A percentile compares a stretch with the other conserved stretches of the same genome.
Evolutionary conservation across 2,797 vertebrate genomes (phyloP).

Genomic region (Cryptoblepharus egeriae): DNA sequence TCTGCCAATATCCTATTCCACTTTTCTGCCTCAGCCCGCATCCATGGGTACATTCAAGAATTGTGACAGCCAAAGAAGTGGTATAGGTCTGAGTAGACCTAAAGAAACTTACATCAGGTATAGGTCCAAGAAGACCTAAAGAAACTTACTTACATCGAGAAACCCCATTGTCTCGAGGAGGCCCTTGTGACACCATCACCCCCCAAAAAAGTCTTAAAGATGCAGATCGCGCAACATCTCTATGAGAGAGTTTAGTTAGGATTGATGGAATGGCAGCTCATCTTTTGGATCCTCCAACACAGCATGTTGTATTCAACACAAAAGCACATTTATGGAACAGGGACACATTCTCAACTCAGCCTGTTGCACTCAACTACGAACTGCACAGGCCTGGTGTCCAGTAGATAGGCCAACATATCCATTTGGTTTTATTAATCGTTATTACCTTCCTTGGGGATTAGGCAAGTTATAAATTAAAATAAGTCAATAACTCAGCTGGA

Average conservation of each 20-base stretch:
- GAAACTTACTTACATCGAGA: no score
- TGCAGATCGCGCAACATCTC: no score
- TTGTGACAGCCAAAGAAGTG: no score
- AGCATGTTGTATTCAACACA: neutral
- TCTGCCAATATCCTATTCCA: no score
- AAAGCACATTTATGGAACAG: neutral
- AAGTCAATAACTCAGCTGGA: neutral
- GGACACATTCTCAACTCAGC: neutral
- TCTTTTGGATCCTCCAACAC: neutral
- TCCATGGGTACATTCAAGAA: no score
- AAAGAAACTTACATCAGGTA: no score
- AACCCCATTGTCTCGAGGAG: no score
- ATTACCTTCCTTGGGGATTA: neutral
- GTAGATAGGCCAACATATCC: neutral
- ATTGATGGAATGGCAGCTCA: neutral
- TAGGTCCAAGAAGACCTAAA: no score
- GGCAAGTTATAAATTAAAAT: neutral
- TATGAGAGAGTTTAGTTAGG: neutral
- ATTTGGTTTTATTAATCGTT: neutral
- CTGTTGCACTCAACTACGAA: neutral
- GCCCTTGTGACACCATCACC: no score
- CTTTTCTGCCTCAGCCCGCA: no score
- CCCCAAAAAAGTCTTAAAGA: no score
- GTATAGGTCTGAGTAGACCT: no score
- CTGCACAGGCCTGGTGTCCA: neutral